Conservation (phyloP, 37 sponge, comb jelly and placozoan species). For the Theonella swinhoei region DNA sequence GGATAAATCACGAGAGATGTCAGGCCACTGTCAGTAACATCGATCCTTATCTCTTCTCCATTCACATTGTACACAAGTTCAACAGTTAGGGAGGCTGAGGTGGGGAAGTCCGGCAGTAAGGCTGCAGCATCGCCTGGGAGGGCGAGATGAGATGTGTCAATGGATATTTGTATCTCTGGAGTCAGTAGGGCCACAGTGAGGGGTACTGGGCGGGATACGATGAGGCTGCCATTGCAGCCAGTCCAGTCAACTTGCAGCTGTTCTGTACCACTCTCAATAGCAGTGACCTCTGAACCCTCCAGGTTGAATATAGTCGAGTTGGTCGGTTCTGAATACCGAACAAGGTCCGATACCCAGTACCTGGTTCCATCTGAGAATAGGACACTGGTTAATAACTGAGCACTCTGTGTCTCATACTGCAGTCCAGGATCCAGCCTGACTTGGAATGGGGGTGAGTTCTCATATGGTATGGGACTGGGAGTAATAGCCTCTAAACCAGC, state of each 20-base stretch:
- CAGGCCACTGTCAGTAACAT: slow-evolving; percentile 15
- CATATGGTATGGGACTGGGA: slow-evolving; percentile 16
- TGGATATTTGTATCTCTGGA: slow-evolving; percentile 8
- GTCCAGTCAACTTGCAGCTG: slow-evolving; percentile 47
- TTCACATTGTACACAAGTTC: slow-evolving; percentile 10
- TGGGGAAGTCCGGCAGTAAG: not conserved
- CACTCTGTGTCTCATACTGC: slow-evolving; percentile 18
- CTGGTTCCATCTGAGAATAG: slow-evolving; percentile 57
- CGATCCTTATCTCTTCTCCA: not conserved
- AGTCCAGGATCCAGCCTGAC: slow-evolving; percentile 46
- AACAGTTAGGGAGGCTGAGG: slow-evolving; percentile 20
- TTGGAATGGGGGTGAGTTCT: slow-evolving; percentile 20
- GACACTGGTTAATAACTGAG: slow-evolving; percentile 28
- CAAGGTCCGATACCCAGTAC: slow-evolving; percentile 9
- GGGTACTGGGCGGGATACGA: not conserved
- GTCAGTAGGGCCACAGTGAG: slow-evolving; percentile 23
- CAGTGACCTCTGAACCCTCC: slow-evolving; percentile 6
- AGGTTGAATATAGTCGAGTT: slow-evolving; percentile 11
- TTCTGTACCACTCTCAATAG: slow-evolving; percentile 33
- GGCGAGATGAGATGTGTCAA: slow-evolving; percentile 8
- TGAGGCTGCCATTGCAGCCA: not conserved
- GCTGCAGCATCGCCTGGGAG: slow-evolving; percentile 40
- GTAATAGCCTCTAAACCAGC: not conserved
- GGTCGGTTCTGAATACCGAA: slow-evolving; percentile 14
- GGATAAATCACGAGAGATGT: slow-evolving; percentile 3